phyloP scores from a whole-genome alignment of 2,797 vertebrate species.

The Natrix natrix region DNA sequence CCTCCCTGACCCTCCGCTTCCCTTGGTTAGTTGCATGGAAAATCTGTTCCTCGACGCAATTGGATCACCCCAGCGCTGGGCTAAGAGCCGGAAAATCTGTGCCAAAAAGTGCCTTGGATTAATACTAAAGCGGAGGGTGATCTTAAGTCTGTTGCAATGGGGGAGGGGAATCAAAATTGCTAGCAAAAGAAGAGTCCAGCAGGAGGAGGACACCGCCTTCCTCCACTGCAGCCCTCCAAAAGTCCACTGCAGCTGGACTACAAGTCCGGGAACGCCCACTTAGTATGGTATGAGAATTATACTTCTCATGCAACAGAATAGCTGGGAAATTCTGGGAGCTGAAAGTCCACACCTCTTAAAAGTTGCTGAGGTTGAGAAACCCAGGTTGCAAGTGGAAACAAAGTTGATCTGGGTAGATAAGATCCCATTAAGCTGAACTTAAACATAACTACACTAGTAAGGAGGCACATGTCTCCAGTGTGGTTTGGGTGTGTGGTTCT shows the following conservation, averaged over 20 bases:
- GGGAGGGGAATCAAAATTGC: neutral
- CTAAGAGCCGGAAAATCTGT: neutral
- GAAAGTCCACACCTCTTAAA: neutral
- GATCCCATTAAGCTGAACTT: neutral
- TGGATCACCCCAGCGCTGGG: neutral
- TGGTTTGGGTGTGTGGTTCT: neutral
- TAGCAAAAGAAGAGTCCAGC: neutral
- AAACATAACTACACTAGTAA: neutral
- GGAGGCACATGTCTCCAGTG: neutral
- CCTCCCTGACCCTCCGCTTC: neutral
- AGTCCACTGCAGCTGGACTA: neutral
- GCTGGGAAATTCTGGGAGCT: neutral
- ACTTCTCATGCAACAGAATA: neutral
- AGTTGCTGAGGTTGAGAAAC: neutral
- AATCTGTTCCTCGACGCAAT: neutral
- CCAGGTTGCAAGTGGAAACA: neutral
- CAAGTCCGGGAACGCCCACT: neutral
- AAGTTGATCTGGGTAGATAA: neutral
- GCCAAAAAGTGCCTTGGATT: neutral
- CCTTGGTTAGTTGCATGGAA: neutral
- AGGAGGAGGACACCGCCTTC: neutral
- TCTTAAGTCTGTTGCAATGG: neutral
- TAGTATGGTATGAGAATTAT: neutral
- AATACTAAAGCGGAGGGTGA: neutral
- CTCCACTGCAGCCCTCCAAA: neutral